A percentile compares a stretch with the other conserved stretches of the same genome.
Evolutionary conservation across 1,140 invertebrate species (phyloP).

Genomic region (Centruroides sculpturatus): DNA sequence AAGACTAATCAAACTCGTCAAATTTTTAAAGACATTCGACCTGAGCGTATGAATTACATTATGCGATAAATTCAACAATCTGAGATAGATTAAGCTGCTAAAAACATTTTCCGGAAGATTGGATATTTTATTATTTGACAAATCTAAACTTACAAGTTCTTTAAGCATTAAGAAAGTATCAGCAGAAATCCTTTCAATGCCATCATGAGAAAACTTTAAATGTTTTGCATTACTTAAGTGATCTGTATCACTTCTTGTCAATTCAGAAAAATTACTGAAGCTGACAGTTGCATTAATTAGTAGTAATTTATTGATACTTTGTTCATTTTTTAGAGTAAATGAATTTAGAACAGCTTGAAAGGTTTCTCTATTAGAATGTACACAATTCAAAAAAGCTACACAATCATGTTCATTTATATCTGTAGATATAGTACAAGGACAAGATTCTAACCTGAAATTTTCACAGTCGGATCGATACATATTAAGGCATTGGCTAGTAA

Average conservation of each 20-base stretch:
- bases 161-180: slow-evolving; percentile 3
- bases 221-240: background rate
- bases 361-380: no score
- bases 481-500: no score
- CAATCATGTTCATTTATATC: no score
- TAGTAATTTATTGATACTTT: background rate
- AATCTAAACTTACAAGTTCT: slow-evolving; percentile 5
- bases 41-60: background rate
- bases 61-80: no score
- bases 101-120: no score
- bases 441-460: no score
- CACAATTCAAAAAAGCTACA: no score
- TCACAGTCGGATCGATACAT: no score
- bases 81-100: no score
- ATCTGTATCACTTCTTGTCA: background rate
- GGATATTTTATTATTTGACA: slow-evolving; percentile 5
- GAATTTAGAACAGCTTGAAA: no score
- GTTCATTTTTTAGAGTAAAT: no score
- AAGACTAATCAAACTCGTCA: background rate
- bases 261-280: background rate
- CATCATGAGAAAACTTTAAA: slow-evolving; percentile 4
- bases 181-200: background rate
- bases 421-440: no score
- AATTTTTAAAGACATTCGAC: background rate
- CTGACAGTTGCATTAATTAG: background rate